These are phyloP conservation scores for Sorex araneus DNA, from an alignment of 2,113 vertebrate genomes.

Conservation along the genomic window DNA sequence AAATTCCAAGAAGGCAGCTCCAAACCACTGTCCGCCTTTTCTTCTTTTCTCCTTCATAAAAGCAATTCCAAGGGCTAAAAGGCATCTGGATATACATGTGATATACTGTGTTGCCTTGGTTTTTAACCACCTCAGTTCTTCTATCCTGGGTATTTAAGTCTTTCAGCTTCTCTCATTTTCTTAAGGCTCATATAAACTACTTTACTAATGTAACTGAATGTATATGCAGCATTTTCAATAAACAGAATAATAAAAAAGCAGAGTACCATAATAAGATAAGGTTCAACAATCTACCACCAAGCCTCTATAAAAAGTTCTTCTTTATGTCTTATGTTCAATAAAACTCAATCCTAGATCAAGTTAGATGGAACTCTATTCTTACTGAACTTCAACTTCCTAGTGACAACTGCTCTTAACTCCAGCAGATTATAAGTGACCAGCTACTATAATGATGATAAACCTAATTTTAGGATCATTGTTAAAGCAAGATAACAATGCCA, in stretches of 20 bases:
- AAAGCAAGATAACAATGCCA: background rate
- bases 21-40: background rate
- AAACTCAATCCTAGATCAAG: constrained; percentile 19
- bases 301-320: background rate
- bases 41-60: background rate
- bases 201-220: background rate
- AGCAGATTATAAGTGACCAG: background rate
- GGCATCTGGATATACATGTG: background rate
- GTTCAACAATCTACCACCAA: background rate
- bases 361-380: background rate
- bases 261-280: background rate
- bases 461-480: constrained; percentile 16
- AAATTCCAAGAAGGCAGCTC: background rate
- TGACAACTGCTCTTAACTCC: constrained; percentile 6
- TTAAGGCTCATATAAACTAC: background rate
- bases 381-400: background rate
- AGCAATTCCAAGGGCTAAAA: background rate
- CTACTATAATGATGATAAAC: background rate
- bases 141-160: background rate
- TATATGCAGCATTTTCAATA: background rate
- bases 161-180: background rate
- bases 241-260: background rate
- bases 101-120: background rate
- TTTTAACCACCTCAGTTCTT: background rate
- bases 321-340: background rate